Conservation (phyloP, 2,888 invertebrate species). For the Drosophila barbarae region DNA sequence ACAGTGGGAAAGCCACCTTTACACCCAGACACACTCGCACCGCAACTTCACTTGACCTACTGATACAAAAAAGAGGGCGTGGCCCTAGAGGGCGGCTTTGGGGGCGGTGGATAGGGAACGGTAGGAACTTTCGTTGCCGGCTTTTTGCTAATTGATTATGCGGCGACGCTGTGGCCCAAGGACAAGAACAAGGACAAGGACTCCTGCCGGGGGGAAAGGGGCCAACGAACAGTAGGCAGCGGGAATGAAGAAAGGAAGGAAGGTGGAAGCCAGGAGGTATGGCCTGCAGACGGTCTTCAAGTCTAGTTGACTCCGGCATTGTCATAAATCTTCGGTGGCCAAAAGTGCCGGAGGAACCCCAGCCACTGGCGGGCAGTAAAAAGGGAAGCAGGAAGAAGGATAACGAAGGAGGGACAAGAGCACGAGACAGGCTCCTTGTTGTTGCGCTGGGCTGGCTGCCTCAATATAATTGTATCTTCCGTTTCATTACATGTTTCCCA, state of each 20-base stretch:
- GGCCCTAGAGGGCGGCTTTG: background rate
- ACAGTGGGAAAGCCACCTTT: background rate
- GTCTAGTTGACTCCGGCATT: conserved; percentile 38
- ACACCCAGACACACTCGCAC: background rate
- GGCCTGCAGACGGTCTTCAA: conserved; percentile 33
- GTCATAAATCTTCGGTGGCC: conserved; percentile 42
- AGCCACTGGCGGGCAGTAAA: background rate
- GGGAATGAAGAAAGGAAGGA: background rate
- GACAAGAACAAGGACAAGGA: conserved; percentile 38
- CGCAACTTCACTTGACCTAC: conserved; percentile 24
- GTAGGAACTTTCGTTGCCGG: conserved; percentile 23
- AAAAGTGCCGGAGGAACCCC: conserved; percentile 4
- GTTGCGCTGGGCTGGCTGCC: conserved; percentile 11
- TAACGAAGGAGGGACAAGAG: conserved; percentile 14
- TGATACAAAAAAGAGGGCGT: conserved; percentile 26
- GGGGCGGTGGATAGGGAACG: conserved; percentile 12
- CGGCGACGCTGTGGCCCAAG: conserved; percentile 37
- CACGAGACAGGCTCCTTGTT: conserved; percentile 39
- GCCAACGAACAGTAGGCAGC: background rate
- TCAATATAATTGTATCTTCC: conserved; percentile 70
- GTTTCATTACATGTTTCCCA: conserved; percentile 71
- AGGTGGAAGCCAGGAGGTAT: background rate
- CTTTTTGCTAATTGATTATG: conserved; percentile 36
- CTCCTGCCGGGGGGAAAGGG: conserved; percentile 3
- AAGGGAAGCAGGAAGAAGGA: conserved; percentile 9